Conservation (phyloP, 2,113 vertebrate genomes). For the Psephotus haematonotus region DNA sequence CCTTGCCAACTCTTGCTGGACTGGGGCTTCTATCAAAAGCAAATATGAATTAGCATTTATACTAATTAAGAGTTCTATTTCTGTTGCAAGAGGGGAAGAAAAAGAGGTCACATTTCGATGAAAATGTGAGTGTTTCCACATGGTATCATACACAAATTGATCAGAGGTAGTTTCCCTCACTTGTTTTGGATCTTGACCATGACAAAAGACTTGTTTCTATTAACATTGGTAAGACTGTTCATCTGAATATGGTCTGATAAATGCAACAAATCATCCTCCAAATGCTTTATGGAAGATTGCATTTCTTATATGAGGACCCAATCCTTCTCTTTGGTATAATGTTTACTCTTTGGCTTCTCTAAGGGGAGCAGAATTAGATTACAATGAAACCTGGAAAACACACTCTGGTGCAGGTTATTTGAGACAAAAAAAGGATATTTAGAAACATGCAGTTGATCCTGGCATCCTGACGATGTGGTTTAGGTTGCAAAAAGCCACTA, state of each 20-base stretch:
- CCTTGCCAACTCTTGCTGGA: background rate
- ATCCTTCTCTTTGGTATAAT: background rate
- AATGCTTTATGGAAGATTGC: background rate
- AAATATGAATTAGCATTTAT: background rate
- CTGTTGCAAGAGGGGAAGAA: background rate
- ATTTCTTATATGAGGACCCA: background rate
- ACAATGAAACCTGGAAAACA: background rate
- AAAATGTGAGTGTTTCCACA: background rate
- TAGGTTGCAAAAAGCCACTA: background rate
- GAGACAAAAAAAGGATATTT: background rate
- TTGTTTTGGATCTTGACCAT: background rate
- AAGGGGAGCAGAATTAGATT: background rate
- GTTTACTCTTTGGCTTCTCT: background rate
- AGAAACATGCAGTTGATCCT: background rate
- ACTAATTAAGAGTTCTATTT: background rate
- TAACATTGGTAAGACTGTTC: background rate
- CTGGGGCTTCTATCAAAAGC: background rate
- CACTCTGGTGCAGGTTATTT: background rate
- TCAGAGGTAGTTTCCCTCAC: fast-evolving
- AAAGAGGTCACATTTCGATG: background rate
- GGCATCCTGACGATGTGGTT: background rate
- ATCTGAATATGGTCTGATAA: background rate
- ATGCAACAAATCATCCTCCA: background rate
- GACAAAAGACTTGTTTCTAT: background rate
- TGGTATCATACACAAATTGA: background rate